These are phyloP conservation scores for Anarhynchus alexandrinus DNA, from an alignment of 2,113 vertebrate species.

Conservation along the genomic window DNA sequence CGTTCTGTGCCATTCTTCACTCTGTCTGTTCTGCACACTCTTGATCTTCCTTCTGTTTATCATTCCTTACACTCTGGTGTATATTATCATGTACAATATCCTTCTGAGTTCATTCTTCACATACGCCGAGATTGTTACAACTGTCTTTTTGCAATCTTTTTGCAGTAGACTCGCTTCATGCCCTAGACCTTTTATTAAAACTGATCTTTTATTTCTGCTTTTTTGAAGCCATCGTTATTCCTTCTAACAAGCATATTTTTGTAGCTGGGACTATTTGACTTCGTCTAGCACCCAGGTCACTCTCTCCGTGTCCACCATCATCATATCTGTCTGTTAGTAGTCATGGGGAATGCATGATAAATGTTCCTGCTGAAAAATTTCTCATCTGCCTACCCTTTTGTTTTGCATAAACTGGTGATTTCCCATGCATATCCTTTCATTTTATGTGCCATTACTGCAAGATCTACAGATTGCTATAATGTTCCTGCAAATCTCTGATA, in stretches of 20 bases:
- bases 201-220: neutral
- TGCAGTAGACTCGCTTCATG: neutral
- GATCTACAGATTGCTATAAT: neutral
- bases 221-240: neutral
- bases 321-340: neutral
- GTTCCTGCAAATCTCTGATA: neutral
- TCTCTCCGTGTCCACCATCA: neutral
- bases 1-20: constrained; percentile 44
- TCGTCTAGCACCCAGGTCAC: neutral
- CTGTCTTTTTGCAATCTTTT: neutral
- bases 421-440: neutral
- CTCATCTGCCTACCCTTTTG: neutral
- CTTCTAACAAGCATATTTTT: neutral
- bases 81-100: neutral
- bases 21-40: constrained; percentile 38
- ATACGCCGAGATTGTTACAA: neutral
- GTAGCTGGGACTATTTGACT: neutral
- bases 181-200: constrained; percentile 12
- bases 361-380: neutral
- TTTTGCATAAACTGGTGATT: neutral
- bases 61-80: neutral
- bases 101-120: neutral
- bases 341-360: neutral
- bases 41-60: constrained; percentile 47
- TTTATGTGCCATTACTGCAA: neutral